These are phyloP conservation scores for Hippocampus barbouri DNA, from an alignment of 2,113 vertebrate genomes.

Conservation along the genomic window DNA sequence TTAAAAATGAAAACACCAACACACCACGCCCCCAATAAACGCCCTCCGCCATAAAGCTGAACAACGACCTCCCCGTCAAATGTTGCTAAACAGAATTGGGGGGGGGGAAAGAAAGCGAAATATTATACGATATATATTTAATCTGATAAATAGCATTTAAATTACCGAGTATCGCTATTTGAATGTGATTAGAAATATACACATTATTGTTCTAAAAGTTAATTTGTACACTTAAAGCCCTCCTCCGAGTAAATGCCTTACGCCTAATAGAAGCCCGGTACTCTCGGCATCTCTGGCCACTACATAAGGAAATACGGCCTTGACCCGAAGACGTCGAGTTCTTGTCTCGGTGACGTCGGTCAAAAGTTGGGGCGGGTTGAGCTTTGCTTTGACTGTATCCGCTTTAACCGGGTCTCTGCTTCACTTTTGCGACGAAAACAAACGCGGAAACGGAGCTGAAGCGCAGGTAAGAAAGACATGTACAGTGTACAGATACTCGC, in stretches of 20 bases:
- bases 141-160: not conserved
- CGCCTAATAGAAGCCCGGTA: not conserved
- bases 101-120: not conserved
- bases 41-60: not conserved
- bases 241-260: not conserved
- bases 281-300: not conserved
- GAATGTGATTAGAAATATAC: not conserved
- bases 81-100: not conserved
- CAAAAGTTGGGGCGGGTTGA: constrained; percentile 17
- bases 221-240: not conserved
- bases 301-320: not conserved
- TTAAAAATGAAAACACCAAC: not conserved
- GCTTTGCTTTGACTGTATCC: constrained; percentile 85
- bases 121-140: not conserved
- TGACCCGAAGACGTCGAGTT: not conserved
- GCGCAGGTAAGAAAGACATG: constrained; percentile 68
- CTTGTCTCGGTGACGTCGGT: constrained; percentile 28
- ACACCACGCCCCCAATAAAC: not conserved
- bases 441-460: constrained; percentile 62
- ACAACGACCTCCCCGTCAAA: not conserved
- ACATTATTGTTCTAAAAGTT: not conserved
- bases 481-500: constrained; percentile 75
- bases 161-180: not conserved
- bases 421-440: constrained; percentile 37
- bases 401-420: constrained; percentile 60